Percentiles rank a stretch among this genome's conserved stretches.
Conservation (phyloP, 2,888 invertebrate species). For the Glyphotaelius pellucidus region DNA sequence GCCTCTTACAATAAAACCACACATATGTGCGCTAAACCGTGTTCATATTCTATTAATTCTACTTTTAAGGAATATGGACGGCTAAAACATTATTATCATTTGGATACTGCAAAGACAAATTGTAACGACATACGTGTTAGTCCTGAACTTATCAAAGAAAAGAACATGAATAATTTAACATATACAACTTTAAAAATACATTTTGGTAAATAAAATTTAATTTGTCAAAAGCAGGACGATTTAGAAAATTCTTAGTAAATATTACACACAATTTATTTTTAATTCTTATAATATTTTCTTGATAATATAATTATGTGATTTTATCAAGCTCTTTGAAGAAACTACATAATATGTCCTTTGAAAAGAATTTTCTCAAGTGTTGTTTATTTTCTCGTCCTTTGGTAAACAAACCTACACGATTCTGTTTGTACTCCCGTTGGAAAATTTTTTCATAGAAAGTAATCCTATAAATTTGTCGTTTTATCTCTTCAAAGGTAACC, state of each 20-base stretch:
- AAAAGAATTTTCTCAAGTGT: neutral
- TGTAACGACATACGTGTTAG: neutral
- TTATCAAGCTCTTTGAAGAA: neutral
- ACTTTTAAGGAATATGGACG: slow-evolving; percentile 15
- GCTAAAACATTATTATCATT: slow-evolving; percentile 14
- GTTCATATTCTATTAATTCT: slow-evolving; percentile 67
- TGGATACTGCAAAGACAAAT: neutral
- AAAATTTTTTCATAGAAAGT: neutral
- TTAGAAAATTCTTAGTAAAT: neutral
- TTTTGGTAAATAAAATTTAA: neutral
- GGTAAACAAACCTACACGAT: neutral
- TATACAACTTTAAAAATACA: neutral
- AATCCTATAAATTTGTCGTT: neutral
- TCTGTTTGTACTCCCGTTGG: neutral
- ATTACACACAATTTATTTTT: neutral
- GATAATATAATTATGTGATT: neutral
- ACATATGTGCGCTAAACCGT: slow-evolving; percentile 79
- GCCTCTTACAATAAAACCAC: slow-evolving; percentile 77
- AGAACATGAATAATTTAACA: neutral
- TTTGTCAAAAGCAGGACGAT: neutral
- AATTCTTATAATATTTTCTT: neutral
- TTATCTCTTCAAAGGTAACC: neutral
- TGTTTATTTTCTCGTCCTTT: neutral
- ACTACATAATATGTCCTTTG: neutral
- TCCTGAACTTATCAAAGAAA: too few species aligned